phyloP scores from a whole-genome alignment of 1,140 invertebrate genomes.

The Drosophila littoralis region DNA sequence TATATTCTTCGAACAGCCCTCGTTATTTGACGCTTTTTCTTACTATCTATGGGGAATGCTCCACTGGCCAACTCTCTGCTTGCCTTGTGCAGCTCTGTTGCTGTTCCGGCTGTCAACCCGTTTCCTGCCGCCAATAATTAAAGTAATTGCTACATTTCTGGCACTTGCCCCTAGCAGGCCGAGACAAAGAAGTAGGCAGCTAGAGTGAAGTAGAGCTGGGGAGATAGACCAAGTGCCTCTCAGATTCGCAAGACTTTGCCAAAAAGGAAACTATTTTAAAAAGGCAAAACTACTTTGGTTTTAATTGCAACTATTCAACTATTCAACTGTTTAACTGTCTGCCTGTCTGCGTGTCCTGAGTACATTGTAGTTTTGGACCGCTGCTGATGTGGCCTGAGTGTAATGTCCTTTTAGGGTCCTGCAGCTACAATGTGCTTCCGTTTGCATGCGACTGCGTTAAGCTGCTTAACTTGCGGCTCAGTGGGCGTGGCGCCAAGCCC shows the following conservation, averaged over 20 bases:
- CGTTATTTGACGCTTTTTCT: not conserved
- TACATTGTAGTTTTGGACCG: conserved; percentile 59
- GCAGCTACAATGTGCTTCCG: conserved; percentile 68
- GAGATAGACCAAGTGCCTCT: conserved; percentile 6
- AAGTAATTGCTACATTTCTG: conserved; percentile 82
- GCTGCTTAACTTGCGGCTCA: conserved; percentile 64
- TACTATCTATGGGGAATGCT: conserved; percentile 22
- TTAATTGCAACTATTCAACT: conserved; percentile 73
- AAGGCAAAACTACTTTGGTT: conserved; percentile 81
- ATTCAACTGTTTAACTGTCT: conserved; percentile 33
- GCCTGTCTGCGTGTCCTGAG: conserved; percentile 41
- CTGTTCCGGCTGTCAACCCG: conserved; percentile 70
- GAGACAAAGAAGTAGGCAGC: conserved; percentile 3
- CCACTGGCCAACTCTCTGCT: conserved; percentile 2
- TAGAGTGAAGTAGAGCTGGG: not conserved
- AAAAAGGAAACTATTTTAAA: conserved; percentile 82
- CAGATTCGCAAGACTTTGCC: conserved; percentile 51
- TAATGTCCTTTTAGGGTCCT: conserved; percentile 71
- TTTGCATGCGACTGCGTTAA: conserved; percentile 75
- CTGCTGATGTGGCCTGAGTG: conserved; percentile 54
- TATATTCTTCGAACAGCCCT: conserved; percentile 25
- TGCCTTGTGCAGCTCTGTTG: conserved; percentile 2
- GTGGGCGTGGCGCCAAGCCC: conserved; percentile 7
- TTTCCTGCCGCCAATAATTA: conserved; percentile 82
- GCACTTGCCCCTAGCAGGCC: conserved; percentile 60